Evolutionary conservation across 2,888 invertebrate genomes (phyloP).

Genomic region (Andrena hattorfiana): DNA sequence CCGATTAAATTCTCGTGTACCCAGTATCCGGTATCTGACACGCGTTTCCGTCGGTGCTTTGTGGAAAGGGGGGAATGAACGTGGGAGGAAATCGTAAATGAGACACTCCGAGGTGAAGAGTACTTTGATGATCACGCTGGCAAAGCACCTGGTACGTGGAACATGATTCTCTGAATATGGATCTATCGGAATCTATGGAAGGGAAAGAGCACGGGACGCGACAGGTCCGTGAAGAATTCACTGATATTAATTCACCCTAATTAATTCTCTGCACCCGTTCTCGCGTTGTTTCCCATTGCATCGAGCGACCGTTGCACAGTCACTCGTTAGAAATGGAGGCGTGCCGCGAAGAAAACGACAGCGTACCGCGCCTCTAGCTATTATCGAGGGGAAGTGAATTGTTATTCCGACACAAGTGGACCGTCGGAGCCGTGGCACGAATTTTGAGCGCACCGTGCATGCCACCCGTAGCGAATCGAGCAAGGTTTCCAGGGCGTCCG

Average conservation of each 20-base stretch:
- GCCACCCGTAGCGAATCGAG: constrained; percentile 66
- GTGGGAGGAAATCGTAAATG: background rate
- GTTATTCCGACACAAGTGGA: constrained; percentile 44
- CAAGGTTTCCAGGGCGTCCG: constrained; percentile 54
- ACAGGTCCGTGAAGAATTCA: background rate
- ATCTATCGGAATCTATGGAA: no score
- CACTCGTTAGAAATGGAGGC: background rate
- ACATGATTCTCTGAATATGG: no score
- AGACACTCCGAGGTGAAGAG: background rate
- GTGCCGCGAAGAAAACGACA: constrained; percentile 15
- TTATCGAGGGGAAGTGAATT: constrained; percentile 43
- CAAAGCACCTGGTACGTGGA: background rate
- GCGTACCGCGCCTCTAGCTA: constrained; percentile 10
- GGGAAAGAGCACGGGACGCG: no score
- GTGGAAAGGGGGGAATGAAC: no score
- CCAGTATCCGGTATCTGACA: constrained; percentile 8
- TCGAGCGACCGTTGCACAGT: background rate
- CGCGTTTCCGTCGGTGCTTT: constrained; percentile 9
- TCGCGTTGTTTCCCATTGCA: background rate
- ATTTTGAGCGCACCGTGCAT: constrained; percentile 26
- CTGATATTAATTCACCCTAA: background rate
- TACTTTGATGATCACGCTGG: background rate
- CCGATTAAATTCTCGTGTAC: constrained; percentile 19
- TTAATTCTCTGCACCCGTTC: constrained; percentile 3
- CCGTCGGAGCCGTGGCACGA: constrained; percentile 12